Conservation (phyloP, 2,888 invertebrate species). For the Osedax frankpressi region DNA sequence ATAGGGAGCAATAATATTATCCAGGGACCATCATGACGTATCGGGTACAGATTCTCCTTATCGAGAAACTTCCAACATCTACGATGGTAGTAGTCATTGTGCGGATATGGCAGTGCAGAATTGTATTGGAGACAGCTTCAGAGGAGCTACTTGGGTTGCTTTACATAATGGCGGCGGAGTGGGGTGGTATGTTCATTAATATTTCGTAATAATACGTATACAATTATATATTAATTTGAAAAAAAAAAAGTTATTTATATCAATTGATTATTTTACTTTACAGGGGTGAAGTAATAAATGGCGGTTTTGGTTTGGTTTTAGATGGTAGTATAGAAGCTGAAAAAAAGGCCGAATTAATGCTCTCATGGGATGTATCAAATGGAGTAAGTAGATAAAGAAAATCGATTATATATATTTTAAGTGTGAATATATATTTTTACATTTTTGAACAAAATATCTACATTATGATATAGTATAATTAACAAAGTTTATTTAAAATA, state of each 20-base stretch:
- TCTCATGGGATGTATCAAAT: slow-evolving; percentile 55
- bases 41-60: slow-evolving; percentile 56
- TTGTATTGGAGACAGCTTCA: slow-evolving; percentile 51
- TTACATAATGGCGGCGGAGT: slow-evolving; percentile 53
- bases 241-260: too few relatives aligned
- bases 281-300: slow-evolving; percentile 56
- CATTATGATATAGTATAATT: too few relatives aligned
- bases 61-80: slow-evolving; percentile 55
- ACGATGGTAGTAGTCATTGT: slow-evolving; percentile 54
- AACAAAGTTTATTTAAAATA: too few relatives aligned
- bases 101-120: slow-evolving; percentile 57
- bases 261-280: too few relatives aligned
- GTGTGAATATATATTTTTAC: too few relatives aligned
- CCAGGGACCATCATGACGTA: slow-evolving; percentile 56
- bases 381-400: slow-evolving; percentile 52
- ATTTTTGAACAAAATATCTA: too few relatives aligned
- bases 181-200: slow-evolving; percentile 51
- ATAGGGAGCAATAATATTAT: slow-evolving; percentile 52
- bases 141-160: slow-evolving; percentile 56
- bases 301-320: slow-evolving; percentile 55
- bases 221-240: too few relatives aligned
- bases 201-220: too few relatives aligned
- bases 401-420: too few relatives aligned
- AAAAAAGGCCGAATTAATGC: slow-evolving; percentile 48
- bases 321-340: slow-evolving; percentile 52